Base-by-base conservation (phyloP, 2,113 vertebrate species). In the Malaclemys terrapin region DNA sequence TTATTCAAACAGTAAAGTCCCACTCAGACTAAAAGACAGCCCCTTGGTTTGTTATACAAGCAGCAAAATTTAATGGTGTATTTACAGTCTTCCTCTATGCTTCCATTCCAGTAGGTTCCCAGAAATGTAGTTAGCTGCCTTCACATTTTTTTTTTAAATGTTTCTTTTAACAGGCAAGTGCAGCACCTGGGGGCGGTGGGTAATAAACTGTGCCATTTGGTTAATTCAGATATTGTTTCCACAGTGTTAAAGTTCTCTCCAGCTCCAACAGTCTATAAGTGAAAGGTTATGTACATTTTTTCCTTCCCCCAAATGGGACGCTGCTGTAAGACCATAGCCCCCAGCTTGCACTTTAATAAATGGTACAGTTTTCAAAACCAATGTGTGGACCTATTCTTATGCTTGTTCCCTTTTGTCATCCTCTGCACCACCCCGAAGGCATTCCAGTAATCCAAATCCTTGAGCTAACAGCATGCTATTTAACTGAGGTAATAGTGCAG, bases 341-440 rank as follows among this genome's bases (percentile, higher is more conserved):
- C 95, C 95, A 65, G 92, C 85, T 57, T 97, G 94, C 89, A 97
- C 94, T 97, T 98, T 96, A 97, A 97, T 97, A 96, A 98, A 98
- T 85, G 95, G 95, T 96, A 96, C 93, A 91, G 88, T 93, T 95
- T 98, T 91, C 93, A 93, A 92, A 94, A 95, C 25, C 52, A 2
- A 35, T 0, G 35, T 50, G 49, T 89, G 65, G 38, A 6, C 49
- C 75, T 88, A 14, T 14, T 90, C 89, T 75, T 87, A 50, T 14
- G 42, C 24, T 27, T 13, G 24, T 76, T 45, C 24, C n/a, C 62
- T 89, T 90, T 80, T 91, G 42, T 24, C n/a, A 38, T 11, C 16
- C 31, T 38, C 10, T 22, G 12, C 3, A 6, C 38, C 72, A 76
- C 10, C 22, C 3, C n/a, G 42, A 42, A 24, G n/a, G 20, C 42